Percentiles rank a stretch among this genome's conserved stretches.
These are phyloP conservation scores for Stegodyphus dumicola DNA, from an alignment of 1,140 invertebrate genomes.

Conservation along the genomic window DNA sequence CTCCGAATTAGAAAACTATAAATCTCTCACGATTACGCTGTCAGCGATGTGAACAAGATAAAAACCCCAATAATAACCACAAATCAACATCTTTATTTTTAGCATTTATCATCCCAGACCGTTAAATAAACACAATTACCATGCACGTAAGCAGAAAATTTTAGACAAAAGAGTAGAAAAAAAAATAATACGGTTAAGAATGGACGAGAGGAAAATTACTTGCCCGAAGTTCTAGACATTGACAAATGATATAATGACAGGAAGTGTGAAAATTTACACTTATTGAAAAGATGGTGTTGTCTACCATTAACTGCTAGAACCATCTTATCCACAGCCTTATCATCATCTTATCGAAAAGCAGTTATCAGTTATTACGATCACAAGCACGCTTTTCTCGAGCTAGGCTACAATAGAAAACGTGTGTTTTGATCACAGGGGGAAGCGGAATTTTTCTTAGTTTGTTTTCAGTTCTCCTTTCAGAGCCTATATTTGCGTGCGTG, in stretches of 20 bases:
- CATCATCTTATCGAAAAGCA: conserved; percentile 26
- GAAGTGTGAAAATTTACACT: conserved; percentile 60
- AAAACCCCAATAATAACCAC: conserved; percentile 28
- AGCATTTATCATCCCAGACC: conserved; percentile 40
- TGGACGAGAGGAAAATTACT: no score
- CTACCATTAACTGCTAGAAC: conserved; percentile 30
- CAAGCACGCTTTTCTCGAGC: conserved; percentile 29
- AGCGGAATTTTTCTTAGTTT: neutral
- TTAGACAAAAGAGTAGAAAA: neutral
- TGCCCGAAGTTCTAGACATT: conserved; percentile 17
- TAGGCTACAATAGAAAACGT: neutral
- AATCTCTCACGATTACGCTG: conserved; percentile 6
- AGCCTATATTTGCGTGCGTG: neutral
- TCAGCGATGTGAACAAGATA: conserved; percentile 16
- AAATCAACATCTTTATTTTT: conserved; percentile 50
- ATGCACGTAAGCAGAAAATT: neutral
- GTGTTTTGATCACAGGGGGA: neutral
- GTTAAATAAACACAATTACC: conserved; percentile 40
- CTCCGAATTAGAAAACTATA: conserved; percentile 23
- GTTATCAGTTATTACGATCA: conserved; percentile 46
- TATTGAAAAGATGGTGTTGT: conserved; percentile 31
- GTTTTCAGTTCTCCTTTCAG: neutral
- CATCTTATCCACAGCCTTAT: conserved; percentile 25
- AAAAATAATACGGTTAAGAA: no score
- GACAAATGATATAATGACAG: conserved; percentile 53